These are phyloP conservation scores for Choloepus didactylus DNA, from an alignment of 2,797 vertebrate genomes.

Conservation along the genomic window DNA sequence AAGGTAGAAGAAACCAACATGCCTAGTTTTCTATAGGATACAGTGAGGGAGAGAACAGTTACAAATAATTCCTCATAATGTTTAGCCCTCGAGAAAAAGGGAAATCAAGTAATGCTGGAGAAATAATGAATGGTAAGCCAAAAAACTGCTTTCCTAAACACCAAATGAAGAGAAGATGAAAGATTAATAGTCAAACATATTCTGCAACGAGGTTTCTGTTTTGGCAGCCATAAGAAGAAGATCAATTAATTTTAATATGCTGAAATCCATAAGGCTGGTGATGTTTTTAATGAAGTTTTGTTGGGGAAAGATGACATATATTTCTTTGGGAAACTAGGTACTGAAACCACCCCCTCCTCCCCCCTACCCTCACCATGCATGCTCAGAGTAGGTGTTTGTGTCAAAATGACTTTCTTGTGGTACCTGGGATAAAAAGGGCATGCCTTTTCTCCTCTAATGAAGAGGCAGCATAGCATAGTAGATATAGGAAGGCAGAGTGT, in stretches of 20 bases:
- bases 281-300: neutral
- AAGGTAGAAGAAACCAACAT: neutral
- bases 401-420: neutral
- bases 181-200: neutral
- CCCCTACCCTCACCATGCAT: too few relatives aligned
- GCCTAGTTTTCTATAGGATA: neutral
- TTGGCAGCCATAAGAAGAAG: neutral
- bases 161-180: neutral
- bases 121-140: neutral
- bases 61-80: neutral
- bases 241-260: neutral
- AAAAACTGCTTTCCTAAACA: neutral
- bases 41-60: neutral
- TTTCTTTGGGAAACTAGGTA: neutral
- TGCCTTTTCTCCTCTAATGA: neutral
- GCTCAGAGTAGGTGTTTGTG: neutral
- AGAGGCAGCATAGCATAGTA: neutral
- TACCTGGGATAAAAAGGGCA: neutral
- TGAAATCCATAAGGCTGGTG: neutral
- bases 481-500: neutral
- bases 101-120: neutral
- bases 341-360: neutral
- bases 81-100: neutral
- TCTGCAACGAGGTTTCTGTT: neutral
- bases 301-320: neutral